Evolutionary conservation across 92 coral and sea anemone species (phyloP).

Genomic region (Porites evermanni): DNA sequence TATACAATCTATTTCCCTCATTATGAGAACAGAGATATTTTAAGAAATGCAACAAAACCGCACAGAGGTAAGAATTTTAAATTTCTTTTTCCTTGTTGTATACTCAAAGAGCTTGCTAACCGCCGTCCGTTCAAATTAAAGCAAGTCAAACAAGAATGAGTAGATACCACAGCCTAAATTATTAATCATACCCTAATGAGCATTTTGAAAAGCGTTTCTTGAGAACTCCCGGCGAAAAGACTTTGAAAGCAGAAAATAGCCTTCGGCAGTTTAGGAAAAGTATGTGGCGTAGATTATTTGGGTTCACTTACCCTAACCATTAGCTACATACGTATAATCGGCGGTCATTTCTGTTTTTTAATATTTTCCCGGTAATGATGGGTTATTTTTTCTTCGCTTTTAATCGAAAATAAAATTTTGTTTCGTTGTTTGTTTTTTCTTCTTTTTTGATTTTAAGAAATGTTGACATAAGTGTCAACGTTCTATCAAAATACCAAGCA

Average conservation of each 20-base stretch:
- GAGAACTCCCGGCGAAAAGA: not conserved
- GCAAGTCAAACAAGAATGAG: not conserved
- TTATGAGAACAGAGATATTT: not conserved
- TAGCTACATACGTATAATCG: not conserved
- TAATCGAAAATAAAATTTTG: not conserved
- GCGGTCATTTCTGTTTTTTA: not conserved
- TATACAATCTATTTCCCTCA: not conserved
- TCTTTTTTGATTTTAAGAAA: not conserved
- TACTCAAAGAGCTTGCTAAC: not conserved
- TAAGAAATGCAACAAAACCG: not conserved
- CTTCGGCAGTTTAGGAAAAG: not conserved
- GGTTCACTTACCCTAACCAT: too few relatives aligned
- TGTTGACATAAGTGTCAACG: not conserved
- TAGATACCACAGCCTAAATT: constrained; percentile 15
- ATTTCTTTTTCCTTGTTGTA: not conserved
- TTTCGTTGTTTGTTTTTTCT: not conserved
- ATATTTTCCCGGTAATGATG: not conserved
- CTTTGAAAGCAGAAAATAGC: not conserved
- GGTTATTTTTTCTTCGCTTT: not conserved
- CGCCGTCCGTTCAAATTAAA: constrained; percentile 2
- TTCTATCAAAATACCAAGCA: constrained; percentile 17
- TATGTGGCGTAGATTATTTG: not conserved
- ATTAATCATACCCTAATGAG: not conserved
- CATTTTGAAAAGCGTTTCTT: not conserved
- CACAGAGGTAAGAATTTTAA: not conserved